Conservation (phyloP, 2,888 invertebrate genomes). For the Drosophila maculinotata region DNA sequence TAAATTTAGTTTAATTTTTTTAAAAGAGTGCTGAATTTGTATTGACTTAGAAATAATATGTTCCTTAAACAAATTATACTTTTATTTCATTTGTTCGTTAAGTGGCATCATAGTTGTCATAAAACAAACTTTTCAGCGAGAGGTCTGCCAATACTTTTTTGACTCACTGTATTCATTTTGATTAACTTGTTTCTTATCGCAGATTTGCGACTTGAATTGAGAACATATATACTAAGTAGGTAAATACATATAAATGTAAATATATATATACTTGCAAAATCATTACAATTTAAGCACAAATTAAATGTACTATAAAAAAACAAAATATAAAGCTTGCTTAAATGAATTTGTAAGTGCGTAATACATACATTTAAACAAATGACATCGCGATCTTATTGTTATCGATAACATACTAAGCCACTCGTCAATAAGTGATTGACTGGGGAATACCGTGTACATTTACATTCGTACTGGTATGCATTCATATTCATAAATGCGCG, state of each 20-base stretch:
- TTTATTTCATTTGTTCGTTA: too few relatives aligned
- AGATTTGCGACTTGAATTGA: conserved; percentile 3
- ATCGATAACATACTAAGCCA: conserved; percentile 24
- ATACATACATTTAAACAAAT: conserved; percentile 4
- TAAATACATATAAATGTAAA: not conserved
- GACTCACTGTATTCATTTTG: not conserved
- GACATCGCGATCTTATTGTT: not conserved
- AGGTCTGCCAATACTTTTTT: too few relatives aligned
- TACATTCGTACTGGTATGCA: not conserved
- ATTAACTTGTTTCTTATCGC: conserved; percentile 24
- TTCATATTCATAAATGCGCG: not conserved
- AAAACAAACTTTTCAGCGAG: too few relatives aligned
- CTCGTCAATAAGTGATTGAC: not conserved
- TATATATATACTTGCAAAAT: not conserved
- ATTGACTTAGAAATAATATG: too few relatives aligned
- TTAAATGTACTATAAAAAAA: too few relatives aligned
- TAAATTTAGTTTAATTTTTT: too few relatives aligned
- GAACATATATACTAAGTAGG: not conserved
- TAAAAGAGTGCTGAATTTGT: too few relatives aligned
- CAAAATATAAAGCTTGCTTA: not conserved
- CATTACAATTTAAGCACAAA: too few relatives aligned
- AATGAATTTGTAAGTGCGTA: not conserved
- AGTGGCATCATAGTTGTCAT: too few relatives aligned
- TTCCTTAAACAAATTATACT: too few relatives aligned
- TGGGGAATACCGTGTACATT: conserved; percentile 3